These are phyloP conservation scores for Henricia sp. DNA, from an alignment of 53 echinoderm and acorn worm genomes.

Conservation along the genomic window DNA sequence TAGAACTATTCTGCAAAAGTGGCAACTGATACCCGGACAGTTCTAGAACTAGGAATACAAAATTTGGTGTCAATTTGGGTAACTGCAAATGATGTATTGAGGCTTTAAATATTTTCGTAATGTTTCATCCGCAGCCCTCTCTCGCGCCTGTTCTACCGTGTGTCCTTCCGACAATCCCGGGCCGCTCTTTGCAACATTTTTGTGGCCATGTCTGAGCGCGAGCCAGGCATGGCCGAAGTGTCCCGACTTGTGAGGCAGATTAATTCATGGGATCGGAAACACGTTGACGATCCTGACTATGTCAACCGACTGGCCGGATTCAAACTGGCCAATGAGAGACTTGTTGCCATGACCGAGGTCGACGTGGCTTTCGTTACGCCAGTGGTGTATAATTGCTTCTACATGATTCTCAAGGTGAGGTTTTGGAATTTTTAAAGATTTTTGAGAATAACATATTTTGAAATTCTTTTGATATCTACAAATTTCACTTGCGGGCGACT, in stretches of 20 bases:
- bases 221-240: conserved; percentile 59
- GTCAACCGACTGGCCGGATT: conserved; percentile 73
- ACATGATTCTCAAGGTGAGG: conserved; percentile 89
- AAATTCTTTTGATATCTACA: no score
- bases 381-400: conserved; percentile 83
- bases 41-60: no score
- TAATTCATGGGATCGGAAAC: conserved; percentile 90
- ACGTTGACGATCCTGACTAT: conserved; percentile 87
- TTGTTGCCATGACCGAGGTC: conserved; percentile 60
- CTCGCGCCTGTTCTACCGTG: conserved; percentile 79
- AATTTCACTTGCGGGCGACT: no score
- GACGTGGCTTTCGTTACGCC: conserved; percentile 76
- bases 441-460: no score
- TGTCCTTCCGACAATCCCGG: conserved; percentile 74
- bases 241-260: conserved; percentile 65
- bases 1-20: no score
- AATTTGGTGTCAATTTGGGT: no score
- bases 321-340: conserved; percentile 67
- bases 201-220: conserved; percentile 74
- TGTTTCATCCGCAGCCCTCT: conserved; percentile 53
- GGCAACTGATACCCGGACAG: no score
- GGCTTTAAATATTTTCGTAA: neutral
- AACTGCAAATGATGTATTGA: no score
- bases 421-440: no score
- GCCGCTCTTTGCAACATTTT: conserved; percentile 70